Base-by-base conservation (phyloP, 2,888 invertebrate species). In the Carterocephalus palaemon region DNA sequence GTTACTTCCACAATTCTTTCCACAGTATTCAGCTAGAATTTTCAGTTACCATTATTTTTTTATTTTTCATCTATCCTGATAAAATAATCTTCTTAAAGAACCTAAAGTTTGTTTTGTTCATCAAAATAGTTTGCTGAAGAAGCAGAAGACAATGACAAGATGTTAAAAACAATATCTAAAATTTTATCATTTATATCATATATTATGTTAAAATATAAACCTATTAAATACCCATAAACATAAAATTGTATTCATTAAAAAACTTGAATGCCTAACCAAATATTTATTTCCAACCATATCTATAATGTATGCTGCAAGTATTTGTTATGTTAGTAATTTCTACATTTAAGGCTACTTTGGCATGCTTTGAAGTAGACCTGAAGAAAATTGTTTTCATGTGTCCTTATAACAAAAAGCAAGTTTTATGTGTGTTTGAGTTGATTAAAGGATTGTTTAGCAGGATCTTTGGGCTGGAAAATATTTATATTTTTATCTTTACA, bases 1-100 rank as follows among this genome's bases (percentile, higher is more conserved):
- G 90, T 90, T 89, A 87, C 64, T 68, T 70, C 67, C 75, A 75
- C 70, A 80, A 74, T 79, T 79, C 64, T 77, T 81, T 75, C 72
- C 73, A 75, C 74, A 72, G 79, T 84, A 81, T 75, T 74, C 62
- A 72, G 84, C 84, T 85, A 85, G 84, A 68, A 64, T 51, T 73
- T 63, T 54, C 56, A 46, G 53, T 52, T 57, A 62, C 46, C 52
- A 51, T 55, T 52, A 46, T 37, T 29, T 33, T 34, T 46, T 12
- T 26, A 43, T 43, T 36, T 33, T 34, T 23, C 45, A 43, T 43
- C 29, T 33, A 28, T 23, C 45, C 45, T 32, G 32, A 32, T 8
- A 24, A 37, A n/a, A 29, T 8, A 20, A 26, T 38, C 38, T 17
- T 37, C 45, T 46, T 45, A 32, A 24, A 20, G 19, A 46, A 38